A percentile compares a stretch with the other conserved stretches of the same genome.
Conservation (phyloP, 2,113 vertebrate species). For the Turdus rufiventris region DNA sequence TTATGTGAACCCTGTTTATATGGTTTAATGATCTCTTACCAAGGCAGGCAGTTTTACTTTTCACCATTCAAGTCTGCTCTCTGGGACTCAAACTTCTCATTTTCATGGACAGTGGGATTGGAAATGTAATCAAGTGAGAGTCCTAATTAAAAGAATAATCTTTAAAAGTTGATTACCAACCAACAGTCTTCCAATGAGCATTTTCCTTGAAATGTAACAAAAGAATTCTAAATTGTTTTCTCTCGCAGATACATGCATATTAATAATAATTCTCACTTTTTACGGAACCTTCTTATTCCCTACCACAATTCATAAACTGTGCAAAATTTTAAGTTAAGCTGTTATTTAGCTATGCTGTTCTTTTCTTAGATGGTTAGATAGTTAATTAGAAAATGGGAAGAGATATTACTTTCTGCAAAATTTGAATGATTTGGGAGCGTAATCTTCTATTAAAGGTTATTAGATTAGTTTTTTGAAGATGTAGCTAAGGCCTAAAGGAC, state of each 20-base stretch:
- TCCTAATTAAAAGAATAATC: neutral
- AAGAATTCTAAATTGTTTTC: neutral
- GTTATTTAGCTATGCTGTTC: neutral
- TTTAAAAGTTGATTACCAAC: neutral
- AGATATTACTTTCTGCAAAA: neutral
- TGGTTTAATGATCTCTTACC: neutral
- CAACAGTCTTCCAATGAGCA: neutral
- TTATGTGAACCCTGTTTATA: neutral
- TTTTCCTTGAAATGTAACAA: neutral
- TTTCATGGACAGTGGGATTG: neutral
- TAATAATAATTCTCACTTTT: neutral
- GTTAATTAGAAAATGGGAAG: neutral
- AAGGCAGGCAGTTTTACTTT: neutral
- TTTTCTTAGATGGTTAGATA: neutral
- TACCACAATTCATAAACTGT: neutral
- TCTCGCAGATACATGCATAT: neutral
- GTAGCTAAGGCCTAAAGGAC: neutral
- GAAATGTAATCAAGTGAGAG: neutral
- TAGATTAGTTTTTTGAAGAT: neutral
- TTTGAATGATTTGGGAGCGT: neutral
- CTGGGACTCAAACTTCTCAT: neutral
- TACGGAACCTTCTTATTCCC: neutral
- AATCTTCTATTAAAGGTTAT: neutral
- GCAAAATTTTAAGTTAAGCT: neutral
- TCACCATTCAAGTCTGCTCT: neutral